These are phyloP conservation scores for Brachypteracias leptosomus DNA, from an alignment of 2,113 vertebrate genomes.

Conservation along the genomic window DNA sequence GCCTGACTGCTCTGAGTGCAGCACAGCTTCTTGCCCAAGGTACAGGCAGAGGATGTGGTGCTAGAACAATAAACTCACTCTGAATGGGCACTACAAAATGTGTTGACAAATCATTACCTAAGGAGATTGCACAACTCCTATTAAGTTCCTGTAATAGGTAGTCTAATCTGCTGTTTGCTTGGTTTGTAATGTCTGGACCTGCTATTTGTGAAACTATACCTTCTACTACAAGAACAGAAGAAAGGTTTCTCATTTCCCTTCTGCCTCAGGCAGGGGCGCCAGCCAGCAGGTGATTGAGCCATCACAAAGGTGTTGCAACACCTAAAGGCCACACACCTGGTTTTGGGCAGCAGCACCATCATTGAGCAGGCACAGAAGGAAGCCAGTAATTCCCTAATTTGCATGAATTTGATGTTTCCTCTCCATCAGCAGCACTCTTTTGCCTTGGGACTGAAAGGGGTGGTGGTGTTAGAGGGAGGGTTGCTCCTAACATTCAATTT, in stretches of 20 bases:
- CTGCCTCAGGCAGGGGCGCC: neutral
- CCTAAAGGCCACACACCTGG: accelerated
- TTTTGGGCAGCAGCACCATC: neutral
- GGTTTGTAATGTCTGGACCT: neutral
- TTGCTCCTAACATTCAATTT: neutral
- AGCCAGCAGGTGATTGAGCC: accelerated
- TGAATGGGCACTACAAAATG: neutral
- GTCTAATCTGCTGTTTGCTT: neutral
- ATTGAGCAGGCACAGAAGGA: neutral
- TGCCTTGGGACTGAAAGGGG: neutral
- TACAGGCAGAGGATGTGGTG: neutral
- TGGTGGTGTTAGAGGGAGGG: too few relatives aligned
- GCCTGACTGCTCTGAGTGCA: neutral
- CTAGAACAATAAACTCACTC: neutral
- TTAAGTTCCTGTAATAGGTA: neutral
- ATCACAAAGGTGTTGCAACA: neutral
- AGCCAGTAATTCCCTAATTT: neutral
- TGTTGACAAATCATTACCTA: neutral
- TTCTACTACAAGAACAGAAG: neutral
- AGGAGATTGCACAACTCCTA: neutral
- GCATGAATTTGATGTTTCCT: neutral
- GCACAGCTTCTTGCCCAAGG: neutral
- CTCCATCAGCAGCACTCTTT: neutral
- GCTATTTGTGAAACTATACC: neutral
- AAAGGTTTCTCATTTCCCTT: neutral